Evolutionary conservation across 2,797 vertebrate species (phyloP).

Genomic region (Microctenopoma stevenorrisi): DNA sequence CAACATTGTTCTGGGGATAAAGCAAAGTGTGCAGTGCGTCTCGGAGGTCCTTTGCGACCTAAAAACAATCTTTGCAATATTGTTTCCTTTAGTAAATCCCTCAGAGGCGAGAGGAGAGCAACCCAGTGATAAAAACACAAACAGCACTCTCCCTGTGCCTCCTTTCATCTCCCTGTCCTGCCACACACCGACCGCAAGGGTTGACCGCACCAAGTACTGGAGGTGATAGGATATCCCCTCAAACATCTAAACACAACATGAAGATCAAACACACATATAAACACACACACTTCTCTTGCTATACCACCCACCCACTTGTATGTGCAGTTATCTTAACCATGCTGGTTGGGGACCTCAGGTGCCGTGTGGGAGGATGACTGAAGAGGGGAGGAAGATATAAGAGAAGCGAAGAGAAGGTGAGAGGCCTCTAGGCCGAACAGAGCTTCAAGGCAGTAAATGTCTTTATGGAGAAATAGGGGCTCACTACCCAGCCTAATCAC

Average conservation of each 20-base stretch:
- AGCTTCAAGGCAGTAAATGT: conserved; percentile 70
- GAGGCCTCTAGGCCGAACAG: conserved; percentile 61
- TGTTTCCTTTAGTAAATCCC: conserved; percentile 80
- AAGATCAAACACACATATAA: conserved; percentile 80
- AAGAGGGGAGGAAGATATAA: conserved; percentile 41
- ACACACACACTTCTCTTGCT: conserved; percentile 65
- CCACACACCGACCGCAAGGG: conserved; percentile 75
- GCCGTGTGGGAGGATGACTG: conserved; percentile 48
- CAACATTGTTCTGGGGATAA: conserved; percentile 61
- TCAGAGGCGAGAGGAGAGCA: conserved; percentile 76
- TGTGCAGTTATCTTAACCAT: conserved; percentile 83
- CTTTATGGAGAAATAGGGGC: conserved; percentile 65
- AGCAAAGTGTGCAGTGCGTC: conserved; percentile 56
- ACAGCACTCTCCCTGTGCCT: conserved; percentile 75
- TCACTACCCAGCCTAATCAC: conserved; percentile 62
- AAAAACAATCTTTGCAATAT: conserved; percentile 82
- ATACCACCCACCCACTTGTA: conserved; percentile 83
- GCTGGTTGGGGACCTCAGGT: conserved; percentile 73
- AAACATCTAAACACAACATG: conserved; percentile 87
- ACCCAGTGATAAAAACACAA: conserved; percentile 85
- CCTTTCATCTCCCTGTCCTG: conserved; percentile 79
- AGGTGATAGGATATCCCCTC: conserved; percentile 87
- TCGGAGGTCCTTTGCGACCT: conserved; percentile 73
- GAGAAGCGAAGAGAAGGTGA: conserved; percentile 43
- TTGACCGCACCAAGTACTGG: conserved; percentile 80